Conservation (phyloP, 2,797 vertebrate species). For the Hemitrygon akajei region DNA sequence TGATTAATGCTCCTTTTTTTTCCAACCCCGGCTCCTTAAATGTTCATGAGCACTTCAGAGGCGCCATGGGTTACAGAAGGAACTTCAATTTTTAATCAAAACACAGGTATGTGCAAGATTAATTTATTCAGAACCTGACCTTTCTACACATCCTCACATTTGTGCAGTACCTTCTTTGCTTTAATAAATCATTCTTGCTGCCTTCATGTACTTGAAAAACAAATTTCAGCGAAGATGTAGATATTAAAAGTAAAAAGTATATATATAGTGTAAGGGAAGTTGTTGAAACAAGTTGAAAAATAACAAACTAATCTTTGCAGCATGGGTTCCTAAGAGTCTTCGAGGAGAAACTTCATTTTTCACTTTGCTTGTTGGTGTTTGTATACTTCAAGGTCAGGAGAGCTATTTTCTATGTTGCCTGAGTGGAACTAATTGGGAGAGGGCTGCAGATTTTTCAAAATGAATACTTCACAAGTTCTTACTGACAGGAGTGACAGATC, state of each 20-base stretch:
- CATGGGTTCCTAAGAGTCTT: neutral
- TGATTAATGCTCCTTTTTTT: neutral
- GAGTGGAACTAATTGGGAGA: conserved; percentile 13
- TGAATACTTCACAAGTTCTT: neutral
- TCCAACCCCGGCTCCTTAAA: conserved; percentile 36
- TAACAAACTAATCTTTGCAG: neutral
- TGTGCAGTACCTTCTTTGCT: neutral
- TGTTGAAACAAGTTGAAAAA: neutral
- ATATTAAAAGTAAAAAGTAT: neutral
- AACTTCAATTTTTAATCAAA: conserved; percentile 35
- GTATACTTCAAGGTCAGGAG: neutral
- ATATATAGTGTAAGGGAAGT: neutral
- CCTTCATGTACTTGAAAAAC: neutral
- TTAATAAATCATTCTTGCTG: conserved; percentile 15
- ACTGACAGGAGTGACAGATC: neutral
- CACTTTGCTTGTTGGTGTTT: neutral
- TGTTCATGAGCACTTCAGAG: conserved; percentile 34
- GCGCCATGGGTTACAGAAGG: conserved; percentile 20
- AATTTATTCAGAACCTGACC: conserved; percentile 33
- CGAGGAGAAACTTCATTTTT: neutral
- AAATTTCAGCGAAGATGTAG: neutral
- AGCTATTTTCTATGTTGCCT: neutral
- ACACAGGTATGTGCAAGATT: conserved; percentile 33
- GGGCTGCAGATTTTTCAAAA: neutral
- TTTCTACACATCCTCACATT: neutral